These are phyloP conservation scores for Aphis craccivora DNA, from an alignment of 1,140 invertebrate genomes.

Conservation along the genomic window DNA sequence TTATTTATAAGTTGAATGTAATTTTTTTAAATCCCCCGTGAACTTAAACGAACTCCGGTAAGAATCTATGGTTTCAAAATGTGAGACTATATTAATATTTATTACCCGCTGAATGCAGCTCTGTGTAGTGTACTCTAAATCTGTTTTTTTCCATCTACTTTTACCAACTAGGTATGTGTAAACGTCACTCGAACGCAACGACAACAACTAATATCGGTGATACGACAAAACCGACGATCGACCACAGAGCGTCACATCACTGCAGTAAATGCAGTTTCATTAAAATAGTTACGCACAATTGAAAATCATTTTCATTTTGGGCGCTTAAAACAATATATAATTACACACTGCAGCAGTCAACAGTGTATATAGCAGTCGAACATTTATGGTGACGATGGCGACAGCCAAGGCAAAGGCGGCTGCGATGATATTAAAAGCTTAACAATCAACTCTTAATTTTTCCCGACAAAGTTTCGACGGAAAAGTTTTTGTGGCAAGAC, in stretches of 20 bases:
- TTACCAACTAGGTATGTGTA: not conserved
- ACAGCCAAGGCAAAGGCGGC: no score
- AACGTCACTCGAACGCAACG: no score
- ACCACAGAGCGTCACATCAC: not conserved
- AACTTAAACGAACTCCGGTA: not conserved
- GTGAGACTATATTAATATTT: not conserved
- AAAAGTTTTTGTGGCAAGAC: not conserved
- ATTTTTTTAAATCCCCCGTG: not conserved
- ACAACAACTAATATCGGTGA: no score
- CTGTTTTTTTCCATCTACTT: not conserved
- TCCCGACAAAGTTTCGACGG: not conserved
- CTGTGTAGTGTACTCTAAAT: not conserved
- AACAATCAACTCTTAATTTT: constrained; percentile 26
- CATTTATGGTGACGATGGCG: not conserved
- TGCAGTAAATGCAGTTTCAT: not conserved
- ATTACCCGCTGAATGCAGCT: not conserved
- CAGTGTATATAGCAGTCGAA: not conserved
- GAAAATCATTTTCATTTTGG: not conserved
- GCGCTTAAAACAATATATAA: not conserved
- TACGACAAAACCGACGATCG: not conserved
- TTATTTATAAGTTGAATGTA: not conserved
- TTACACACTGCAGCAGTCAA: not conserved
- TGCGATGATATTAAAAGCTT: not conserved
- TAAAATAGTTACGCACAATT: not conserved
- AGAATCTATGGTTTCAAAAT: not conserved